Percentiles rank a stretch among this genome's conserved stretches.
phyloP scores from a whole-genome alignment of 2,797 vertebrate species.

The Melanotaenia nigrans region DNA sequence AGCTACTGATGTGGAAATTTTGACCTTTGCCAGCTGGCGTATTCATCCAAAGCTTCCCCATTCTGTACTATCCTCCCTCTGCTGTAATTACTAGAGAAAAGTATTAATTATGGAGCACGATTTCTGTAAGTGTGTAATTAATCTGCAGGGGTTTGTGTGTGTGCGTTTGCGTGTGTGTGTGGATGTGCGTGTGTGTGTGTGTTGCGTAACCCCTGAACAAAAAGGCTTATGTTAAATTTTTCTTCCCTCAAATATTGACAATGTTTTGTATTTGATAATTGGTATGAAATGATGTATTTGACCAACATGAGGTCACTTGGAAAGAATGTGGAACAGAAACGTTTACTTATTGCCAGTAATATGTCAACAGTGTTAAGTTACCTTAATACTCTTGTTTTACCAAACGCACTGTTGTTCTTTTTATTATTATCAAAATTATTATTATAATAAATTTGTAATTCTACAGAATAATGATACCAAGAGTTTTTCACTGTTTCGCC shows the following conservation, averaged over 20 bases:
- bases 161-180: too few relatives aligned
- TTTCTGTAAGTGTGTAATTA: slow-evolving; percentile 63
- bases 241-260: slow-evolving; percentile 22
- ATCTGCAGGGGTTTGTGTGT: slow-evolving; percentile 40
- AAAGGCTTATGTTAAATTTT: slow-evolving; percentile 36
- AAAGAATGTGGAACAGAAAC: slow-evolving; percentile 33
- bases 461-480: not conserved
- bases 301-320: slow-evolving; percentile 26
- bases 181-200: not conserved
- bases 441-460: slow-evolving; percentile 61
- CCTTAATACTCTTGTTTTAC: slow-evolving; percentile 31
- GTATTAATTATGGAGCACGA: slow-evolving; percentile 58
- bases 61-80: slow-evolving; percentile 24
- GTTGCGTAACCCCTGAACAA: slow-evolving; percentile 64
- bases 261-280: slow-evolving; percentile 45
- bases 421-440: slow-evolving; percentile 30
- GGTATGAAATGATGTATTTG: slow-evolving; percentile 41
- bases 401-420: slow-evolving; percentile 23
- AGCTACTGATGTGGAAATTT: slow-evolving; percentile 50
- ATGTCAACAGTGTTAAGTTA: slow-evolving; percentile 20
- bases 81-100: slow-evolving; percentile 52
- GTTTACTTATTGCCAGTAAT: slow-evolving; percentile 28
- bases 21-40: slow-evolving; percentile 43
- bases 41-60: slow-evolving; percentile 63
- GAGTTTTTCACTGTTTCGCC: not conserved